These are phyloP conservation scores for Todus mexicanus DNA, from an alignment of 2,797 vertebrate genomes.

Conservation along the genomic window DNA sequence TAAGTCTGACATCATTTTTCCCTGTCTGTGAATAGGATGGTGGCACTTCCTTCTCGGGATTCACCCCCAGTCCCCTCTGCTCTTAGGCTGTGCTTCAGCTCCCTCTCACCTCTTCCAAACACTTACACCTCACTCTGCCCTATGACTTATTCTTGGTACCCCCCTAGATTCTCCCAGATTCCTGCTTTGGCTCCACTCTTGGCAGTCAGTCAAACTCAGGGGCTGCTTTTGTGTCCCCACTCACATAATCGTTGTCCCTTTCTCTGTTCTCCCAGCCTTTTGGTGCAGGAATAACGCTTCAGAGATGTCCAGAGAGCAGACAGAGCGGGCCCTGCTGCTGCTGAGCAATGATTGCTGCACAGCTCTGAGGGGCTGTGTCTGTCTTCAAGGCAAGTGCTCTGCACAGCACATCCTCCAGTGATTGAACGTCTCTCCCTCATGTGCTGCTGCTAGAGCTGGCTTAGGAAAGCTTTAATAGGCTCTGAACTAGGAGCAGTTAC, in stretches of 20 bases:
- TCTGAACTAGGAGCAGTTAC: neutral
- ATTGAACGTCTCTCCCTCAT: neutral
- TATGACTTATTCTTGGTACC: neutral
- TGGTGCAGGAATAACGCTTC: neutral
- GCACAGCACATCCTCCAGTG: neutral
- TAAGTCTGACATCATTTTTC: neutral
- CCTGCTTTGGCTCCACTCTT: neutral
- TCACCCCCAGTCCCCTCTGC: neutral
- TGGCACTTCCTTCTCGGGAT: neutral
- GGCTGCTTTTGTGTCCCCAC: neutral
- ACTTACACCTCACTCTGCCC: neutral
- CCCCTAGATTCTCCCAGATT: neutral
- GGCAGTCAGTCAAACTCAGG: neutral
- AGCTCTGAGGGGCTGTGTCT: neutral
- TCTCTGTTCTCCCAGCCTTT: neutral
- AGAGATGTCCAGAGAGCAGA: neutral
- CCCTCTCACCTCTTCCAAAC: neutral
- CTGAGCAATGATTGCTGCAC: neutral
- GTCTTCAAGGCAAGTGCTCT: neutral
- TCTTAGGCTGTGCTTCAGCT: neutral
- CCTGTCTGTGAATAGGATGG: neutral
- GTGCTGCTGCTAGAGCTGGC: neutral
- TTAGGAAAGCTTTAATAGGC: neutral
- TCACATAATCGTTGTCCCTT: neutral
- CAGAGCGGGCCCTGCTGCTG: neutral